Evolutionary conservation across 2,797 vertebrate genomes (phyloP).

Genomic region (Fratercula arctica): DNA sequence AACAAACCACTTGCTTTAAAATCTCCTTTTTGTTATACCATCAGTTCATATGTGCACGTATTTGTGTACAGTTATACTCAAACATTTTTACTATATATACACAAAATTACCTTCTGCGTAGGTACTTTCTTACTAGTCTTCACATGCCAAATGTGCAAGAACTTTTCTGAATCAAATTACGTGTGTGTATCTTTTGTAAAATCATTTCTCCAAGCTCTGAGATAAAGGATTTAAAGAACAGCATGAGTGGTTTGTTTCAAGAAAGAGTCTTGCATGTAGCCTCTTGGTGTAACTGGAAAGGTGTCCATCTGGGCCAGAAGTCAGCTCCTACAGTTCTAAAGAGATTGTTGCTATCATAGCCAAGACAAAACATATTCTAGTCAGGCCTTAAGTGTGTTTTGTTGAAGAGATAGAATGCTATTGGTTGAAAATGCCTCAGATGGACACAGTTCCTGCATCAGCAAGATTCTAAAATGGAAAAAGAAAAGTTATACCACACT

Average conservation of each 20-base stretch:
- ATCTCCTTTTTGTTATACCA: neutral
- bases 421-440: neutral
- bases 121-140: neutral
- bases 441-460: neutral
- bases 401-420: neutral
- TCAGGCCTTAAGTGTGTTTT: neutral
- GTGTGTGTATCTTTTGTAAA: neutral
- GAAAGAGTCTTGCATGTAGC: neutral
- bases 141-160: neutral
- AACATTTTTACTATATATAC: neutral
- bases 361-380: neutral
- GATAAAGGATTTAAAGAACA: neutral
- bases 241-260: neutral
- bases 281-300: neutral
- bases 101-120: neutral
- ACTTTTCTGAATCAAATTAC: neutral
- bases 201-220: neutral
- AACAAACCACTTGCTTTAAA: neutral
- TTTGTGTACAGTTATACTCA: neutral
- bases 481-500: neutral
- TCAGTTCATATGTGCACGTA: neutral
- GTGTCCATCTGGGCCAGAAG: neutral
- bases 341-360: neutral
- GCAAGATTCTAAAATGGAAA: neutral
- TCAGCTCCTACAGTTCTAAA: accelerated